Evolutionary conservation across 2,113 vertebrate species (phyloP), one percentile per base, ranked within the genome.

Genomic region (Mustela lutreola): DNA sequence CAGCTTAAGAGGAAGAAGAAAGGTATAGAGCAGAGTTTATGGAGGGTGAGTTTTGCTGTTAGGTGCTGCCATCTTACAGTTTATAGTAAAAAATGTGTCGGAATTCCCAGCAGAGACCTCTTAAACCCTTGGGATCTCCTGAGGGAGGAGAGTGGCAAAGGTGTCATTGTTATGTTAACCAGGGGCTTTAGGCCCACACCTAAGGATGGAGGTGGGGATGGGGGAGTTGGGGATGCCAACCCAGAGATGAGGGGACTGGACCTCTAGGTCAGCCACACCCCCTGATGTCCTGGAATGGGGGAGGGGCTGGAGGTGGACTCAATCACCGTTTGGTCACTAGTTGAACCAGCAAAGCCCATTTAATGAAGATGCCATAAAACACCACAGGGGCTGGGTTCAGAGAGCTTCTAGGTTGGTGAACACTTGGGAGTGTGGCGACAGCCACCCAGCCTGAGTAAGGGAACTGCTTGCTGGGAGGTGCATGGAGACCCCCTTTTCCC

Each of bases 21-120:
- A 58, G 65, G 28, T 7, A 28, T 2, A 11, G 1, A 2, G 6
- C 11, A 11, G n/a, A 11, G 21, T 31, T 45, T 14, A 2, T 1
- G 7, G 21, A 39, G 19, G 0, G 18, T 28, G 12, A 1, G 0
- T 26, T 6, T 0, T 7, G 56, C 7, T 14, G 11, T 2, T 31
- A 28, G 24, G 39, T 3, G 14, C 60, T n/a, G 14, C 5, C 28
- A 21, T 11, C 4, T 26, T 31, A 24, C 24, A 62, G 12, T n/a
- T 42, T 19, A 18, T 9, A 7, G 11, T 22, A 3, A 60, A 53
- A 12, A 12, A n/a, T 5, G 5, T 6, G 10, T 73, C 36, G 11
- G 21, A 15, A 18, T 3, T 65, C 48, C 22, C 5, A 58, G 6
- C 63, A 14, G 15, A 11, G 45, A 45, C 11, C 45, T 84, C 70